Evolutionary conservation across 2,797 vertebrate species (phyloP), one percentile per base, ranked within the genome.

Genomic region (Salarias fasciatus): DNA sequence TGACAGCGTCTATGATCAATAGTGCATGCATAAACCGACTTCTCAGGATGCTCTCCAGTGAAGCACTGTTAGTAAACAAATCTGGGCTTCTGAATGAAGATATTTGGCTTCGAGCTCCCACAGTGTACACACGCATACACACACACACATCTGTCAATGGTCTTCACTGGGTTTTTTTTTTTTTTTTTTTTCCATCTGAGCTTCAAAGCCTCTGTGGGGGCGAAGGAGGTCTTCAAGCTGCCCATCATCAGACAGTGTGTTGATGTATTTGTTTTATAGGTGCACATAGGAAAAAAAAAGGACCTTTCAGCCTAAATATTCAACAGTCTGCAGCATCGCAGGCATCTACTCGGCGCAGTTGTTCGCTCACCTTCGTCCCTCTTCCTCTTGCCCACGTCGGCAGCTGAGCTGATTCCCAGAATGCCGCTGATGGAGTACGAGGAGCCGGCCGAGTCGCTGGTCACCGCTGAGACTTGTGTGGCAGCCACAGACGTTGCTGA

Each of bases 401-500:
- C 88, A 33, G 94, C 94, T 0, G 97, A 95, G 63, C 96, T 96
- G 59, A 99, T 99, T 76, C 97, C 97, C 92, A 99, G 91, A 91
- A 99, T 99, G 72, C 97, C 97, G 0, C 97, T 99, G 88, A 99
- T 99, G 80, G 97, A 99, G 88, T 99, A 99, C 11, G 97, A 99
- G 2, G 97, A 98, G 78, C 97, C 97, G 0, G 97, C 95, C 0
- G 97, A 95, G 78, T 98, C 97, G 0, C 94, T 97, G 91, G 94
- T 96, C 76, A 96, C 96, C 0, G 95, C 95, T 0, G 97, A 96
- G 84, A 96, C 96, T 86, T 97, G 97, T 41, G 97, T 98, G 80
- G 95, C 95, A 0, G 96, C 95, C 55, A 96, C 96, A 0, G 97
- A 96, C 56, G 97, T 96, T 33, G 93, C 97, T 99, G 90, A 10